Base-by-base conservation (phyloP, 2,797 vertebrate species). In the Numenius phaeopus region DNA sequence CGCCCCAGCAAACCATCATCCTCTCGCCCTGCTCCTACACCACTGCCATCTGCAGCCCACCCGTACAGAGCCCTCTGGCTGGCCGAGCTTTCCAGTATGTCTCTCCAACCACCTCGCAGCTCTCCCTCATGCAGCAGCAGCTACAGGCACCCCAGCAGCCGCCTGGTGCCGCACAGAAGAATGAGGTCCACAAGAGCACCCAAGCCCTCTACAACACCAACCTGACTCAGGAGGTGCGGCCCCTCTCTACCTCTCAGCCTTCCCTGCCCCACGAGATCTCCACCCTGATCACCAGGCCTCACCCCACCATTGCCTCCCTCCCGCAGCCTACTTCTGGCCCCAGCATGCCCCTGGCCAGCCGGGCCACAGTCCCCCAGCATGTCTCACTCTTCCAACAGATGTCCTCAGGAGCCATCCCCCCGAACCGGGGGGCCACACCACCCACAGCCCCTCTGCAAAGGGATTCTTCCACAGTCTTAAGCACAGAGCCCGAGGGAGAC, bases 191-290 rank as follows among this genome's bases (percentile, higher is more conserved):
- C 97, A 99, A 99, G 98, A 99, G 99, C 96, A 97, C 99, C 12
- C 99, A 99, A 97, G 99, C 98, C 44, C 99, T 99, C 87, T 98
- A 99, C 93, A 99, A 99, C 59, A 97, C 99, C 97, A 99, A 98
- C 97, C 98, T 99, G 98, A 99, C 98, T 94, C 98, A 98, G 96
- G 99, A 99, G 40, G 98, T 99, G 92, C 98, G 99, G 97, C 99
- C 99, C 90, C 98, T 99, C 76, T 99, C 99, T 2, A 99, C 99
- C 96, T 99, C 99, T 71, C 99, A 99, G 98, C 99, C 99, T 49
- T 99, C 99, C 86, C 98, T 99, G 98, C 99, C 99, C 90, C 99
- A 99, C 20, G 99, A 99, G 97, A 98, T 98, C 49, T 50, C 49
- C 87, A 88, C 97, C 20, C 97, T 99, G 91, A 98, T 98, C 87